Base-by-base conservation (phyloP, 2,888 invertebrate genomes). In the Branchipolynoe longqiensis region DNA sequence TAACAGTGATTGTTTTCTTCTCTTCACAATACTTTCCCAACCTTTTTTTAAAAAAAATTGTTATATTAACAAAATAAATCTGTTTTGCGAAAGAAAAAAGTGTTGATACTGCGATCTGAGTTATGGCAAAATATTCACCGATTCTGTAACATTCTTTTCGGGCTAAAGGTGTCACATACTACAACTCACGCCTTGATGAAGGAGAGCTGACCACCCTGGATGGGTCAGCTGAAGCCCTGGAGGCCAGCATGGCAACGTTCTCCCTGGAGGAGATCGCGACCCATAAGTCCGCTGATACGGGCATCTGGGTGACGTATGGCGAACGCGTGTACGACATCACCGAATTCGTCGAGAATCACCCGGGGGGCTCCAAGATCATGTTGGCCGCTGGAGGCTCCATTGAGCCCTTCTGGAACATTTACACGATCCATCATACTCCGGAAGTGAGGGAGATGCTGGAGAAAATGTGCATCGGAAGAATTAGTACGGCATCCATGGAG, bases 261-360 rank as follows among this genome's bases (percentile, higher is more conserved):
- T 88, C 89, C 1, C 69, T 88, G 36, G 95, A 96, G 0, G 96
- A 98, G 92, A 96, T 98, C 58, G 94, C 95, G 84, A 95, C 96
- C 91, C 98, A 98, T 94, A 95, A 96, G 89, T 95, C 94, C 41
- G 94, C 94, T 84, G 94, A 95, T 62, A 94, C 94, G 3, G 93
- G 96, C 85, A 91, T 95, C 31, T 95, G 95, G 95, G 94, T 92
- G 12, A 94, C 94, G 1, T 95, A 92, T 89, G 93, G 93, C 88
- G 91, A 93, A 88, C 98, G 98, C 0, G 98, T 99, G 0, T 99
- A 99, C 92, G 98, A 99, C 92, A 96, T 99, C 38, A 99, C 99
- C 0, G 95, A 97, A 56, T 99, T 99, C 94, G 95, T 98, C 0
- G 94, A 96, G 0, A 95, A 96, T 41, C 99, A 99, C 94, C 99